Conservation (phyloP, 2,113 vertebrate genomes). For the Panthera tigris region DNA sequence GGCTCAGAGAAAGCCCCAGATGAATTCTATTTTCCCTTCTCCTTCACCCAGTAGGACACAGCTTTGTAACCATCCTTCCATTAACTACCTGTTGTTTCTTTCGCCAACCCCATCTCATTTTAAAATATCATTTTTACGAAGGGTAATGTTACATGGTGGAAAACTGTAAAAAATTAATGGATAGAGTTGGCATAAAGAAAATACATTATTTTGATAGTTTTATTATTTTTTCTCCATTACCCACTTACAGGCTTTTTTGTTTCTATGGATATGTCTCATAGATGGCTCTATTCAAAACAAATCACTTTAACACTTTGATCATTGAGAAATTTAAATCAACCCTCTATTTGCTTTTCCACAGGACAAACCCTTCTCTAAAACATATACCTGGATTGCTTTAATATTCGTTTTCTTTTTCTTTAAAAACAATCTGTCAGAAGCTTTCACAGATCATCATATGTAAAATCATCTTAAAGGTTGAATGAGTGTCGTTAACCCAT, state of each 20-base stretch:
- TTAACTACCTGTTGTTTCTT: conserved; percentile 81
- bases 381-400: conserved; percentile 55
- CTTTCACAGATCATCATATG: not conserved
- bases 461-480: conserved; percentile 33
- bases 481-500: not conserved
- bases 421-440: not conserved
- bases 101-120: conserved; percentile 82
- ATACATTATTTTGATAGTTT: conserved; percentile 83
- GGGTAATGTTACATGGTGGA: conserved; percentile 82
- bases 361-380: conserved; percentile 65
- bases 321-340: conserved; percentile 82
- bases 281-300: conserved; percentile 80
- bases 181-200: conserved; percentile 81
- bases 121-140: conserved; percentile 86
- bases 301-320: conserved; percentile 82
- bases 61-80: conserved; percentile 73
- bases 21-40: conserved; percentile 79
- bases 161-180: conserved; percentile 84
- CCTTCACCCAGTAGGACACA: conserved; percentile 62
- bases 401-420: not conserved
- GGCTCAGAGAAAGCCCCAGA: conserved; percentile 77
- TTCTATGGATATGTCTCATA: conserved; percentile 77
- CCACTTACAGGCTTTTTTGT: conserved; percentile 78
- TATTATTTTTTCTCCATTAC: conserved; percentile 82
- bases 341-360: conserved; percentile 72